phyloP scores from a whole-genome alignment of 1,140 invertebrate species.

The Lamellibrachia luymesi region DNA sequence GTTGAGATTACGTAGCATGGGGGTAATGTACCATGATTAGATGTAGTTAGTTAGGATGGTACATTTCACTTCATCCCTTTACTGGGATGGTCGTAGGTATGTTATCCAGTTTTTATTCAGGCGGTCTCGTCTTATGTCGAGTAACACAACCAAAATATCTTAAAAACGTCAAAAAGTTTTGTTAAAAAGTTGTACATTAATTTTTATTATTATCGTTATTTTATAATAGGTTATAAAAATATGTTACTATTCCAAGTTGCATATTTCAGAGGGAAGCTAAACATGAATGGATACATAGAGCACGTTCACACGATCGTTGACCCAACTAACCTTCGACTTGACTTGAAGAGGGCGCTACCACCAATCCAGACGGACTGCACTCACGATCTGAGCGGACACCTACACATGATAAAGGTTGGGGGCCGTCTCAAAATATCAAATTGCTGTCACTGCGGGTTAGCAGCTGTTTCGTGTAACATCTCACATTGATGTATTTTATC shows the following conservation, averaged over 20 bases:
- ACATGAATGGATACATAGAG: slow-evolving; percentile 63
- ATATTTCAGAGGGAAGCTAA: slow-evolving; percentile 20
- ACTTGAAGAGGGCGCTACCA: slow-evolving; percentile 68
- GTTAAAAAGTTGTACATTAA: neutral
- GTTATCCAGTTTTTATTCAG: too few species aligned
- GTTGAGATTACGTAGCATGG: too few species aligned
- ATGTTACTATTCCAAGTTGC: neutral
- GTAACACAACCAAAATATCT: too few species aligned
- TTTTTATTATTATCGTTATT: neutral
- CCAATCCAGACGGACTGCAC: slow-evolving; percentile 55
- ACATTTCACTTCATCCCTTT: too few species aligned
- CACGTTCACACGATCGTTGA: slow-evolving; percentile 67
- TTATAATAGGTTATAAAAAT: slow-evolving; percentile 13
- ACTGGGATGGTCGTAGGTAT: too few species aligned
- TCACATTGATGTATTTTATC: neutral
- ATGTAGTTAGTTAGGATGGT: too few species aligned
- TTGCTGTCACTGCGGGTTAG: too few species aligned
- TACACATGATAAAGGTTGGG: slow-evolving; percentile 64
- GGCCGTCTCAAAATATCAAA: too few species aligned
- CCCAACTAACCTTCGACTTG: slow-evolving; percentile 70
- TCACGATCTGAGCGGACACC: slow-evolving; percentile 68
- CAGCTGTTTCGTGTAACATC: neutral
- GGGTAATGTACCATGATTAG: too few species aligned
- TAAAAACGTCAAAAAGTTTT: neutral
- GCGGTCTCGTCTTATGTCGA: too few species aligned